phyloP scores from a whole-genome alignment of 2,888 invertebrate genomes.

The Eilema caniola region DNA sequence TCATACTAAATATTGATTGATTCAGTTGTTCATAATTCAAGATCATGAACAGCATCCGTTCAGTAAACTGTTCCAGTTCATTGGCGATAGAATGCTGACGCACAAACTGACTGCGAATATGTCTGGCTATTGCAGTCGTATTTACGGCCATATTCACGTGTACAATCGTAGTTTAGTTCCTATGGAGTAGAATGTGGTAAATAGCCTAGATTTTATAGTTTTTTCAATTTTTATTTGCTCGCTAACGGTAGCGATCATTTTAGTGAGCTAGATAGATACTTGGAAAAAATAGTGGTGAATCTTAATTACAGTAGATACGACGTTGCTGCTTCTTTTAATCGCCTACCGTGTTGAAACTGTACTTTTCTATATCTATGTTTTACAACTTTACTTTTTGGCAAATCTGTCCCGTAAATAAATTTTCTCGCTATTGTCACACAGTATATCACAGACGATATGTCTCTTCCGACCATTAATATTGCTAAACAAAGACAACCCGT shows the following conservation, averaged over 20 bases:
- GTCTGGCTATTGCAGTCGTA: constrained; percentile 33
- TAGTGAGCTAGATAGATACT: too few species aligned
- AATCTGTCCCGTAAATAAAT: neutral
- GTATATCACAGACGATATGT: constrained; percentile 50
- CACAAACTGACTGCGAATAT: constrained; percentile 32
- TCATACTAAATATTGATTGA: neutral
- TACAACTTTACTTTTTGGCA: neutral
- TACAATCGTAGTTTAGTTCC: neutral
- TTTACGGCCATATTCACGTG: constrained; percentile 13
- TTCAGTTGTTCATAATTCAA: neutral
- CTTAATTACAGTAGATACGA: too few species aligned
- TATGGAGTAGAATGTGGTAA: too few species aligned
- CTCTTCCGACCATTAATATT: constrained; percentile 49
- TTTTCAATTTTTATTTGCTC: too few species aligned
- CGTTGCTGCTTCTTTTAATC: neutral
- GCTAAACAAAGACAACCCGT: constrained; percentile 61
- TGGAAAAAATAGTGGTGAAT: too few species aligned
- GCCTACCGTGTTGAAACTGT: neutral
- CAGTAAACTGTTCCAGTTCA: constrained; percentile 27
- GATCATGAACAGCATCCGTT: neutral
- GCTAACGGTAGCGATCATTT: too few species aligned
- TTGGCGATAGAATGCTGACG: constrained; percentile 46
- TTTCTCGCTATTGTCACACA: constrained; percentile 23
- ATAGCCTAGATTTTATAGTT: too few species aligned
- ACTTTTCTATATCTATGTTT: neutral